Conservation (phyloP, 2,797 vertebrate species). For the Cynopterus sphinx region DNA sequence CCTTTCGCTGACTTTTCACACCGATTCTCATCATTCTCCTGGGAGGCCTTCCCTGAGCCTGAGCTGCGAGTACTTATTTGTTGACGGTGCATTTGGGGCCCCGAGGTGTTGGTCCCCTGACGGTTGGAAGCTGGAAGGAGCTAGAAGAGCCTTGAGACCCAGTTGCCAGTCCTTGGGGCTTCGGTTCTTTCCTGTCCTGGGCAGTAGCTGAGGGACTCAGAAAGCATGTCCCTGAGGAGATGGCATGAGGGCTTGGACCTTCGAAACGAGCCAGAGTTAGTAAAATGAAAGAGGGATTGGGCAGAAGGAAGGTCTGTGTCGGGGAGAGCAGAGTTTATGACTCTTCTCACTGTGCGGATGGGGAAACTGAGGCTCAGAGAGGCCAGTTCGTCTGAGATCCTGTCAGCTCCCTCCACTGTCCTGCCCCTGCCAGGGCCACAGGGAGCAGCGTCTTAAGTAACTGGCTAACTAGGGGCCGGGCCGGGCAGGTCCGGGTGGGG, state of each 20-base stretch:
- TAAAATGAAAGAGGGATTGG: not conserved
- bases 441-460: not conserved
- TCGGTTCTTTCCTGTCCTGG: not conserved
- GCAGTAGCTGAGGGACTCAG: not conserved
- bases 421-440: not conserved
- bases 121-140: not conserved
- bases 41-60: not conserved
- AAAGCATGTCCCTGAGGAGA: not conserved
- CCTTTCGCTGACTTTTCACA: not conserved
- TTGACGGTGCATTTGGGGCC: not conserved
- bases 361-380: not conserved
- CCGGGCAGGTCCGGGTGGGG: not conserved
- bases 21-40: not conserved
- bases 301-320: not conserved
- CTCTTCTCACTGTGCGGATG: not conserved
- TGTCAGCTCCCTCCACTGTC: not conserved
- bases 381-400: not conserved
- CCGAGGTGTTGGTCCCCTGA: not conserved
- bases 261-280: not conserved
- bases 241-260: not conserved
- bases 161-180: not conserved
- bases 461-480: not conserved
- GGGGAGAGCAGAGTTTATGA: not conserved
- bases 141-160: not conserved
- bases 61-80: not conserved